Conservation (phyloP, 2,888 invertebrate genomes). For the Operophtera brumata region DNA sequence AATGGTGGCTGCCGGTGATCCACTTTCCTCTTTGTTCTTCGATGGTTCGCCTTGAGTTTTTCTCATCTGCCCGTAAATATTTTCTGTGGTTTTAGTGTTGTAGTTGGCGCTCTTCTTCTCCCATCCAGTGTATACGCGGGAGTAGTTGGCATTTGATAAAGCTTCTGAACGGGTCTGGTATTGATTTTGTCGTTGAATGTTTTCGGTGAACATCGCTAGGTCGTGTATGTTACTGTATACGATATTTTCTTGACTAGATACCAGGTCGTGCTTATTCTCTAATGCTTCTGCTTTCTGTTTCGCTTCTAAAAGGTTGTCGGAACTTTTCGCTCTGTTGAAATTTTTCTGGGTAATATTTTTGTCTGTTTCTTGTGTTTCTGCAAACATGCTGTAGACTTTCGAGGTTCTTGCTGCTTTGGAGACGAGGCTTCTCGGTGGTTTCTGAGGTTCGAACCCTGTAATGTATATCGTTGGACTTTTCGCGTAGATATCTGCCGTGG, state of each 20-base stretch:
- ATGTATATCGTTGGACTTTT: constrained; percentile 75
- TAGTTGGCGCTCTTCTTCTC: constrained; percentile 75
- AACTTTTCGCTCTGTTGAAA: constrained; percentile 74
- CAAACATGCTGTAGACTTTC: constrained; percentile 76
- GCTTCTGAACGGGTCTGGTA: constrained; percentile 63
- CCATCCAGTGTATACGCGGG: constrained; percentile 84
- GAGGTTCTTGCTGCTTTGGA: constrained; percentile 74
- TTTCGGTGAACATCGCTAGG: constrained; percentile 73
- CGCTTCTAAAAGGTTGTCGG: constrained; percentile 71
- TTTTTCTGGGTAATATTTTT: constrained; percentile 64
- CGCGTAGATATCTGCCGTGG: constrained; percentile 65
- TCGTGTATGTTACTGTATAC: constrained; percentile 75
- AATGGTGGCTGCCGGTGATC: constrained; percentile 79
- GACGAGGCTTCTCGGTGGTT: constrained; percentile 73
- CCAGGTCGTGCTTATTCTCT: constrained; percentile 68
- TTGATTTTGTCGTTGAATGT: constrained; percentile 69
- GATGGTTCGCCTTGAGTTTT: constrained; percentile 63
- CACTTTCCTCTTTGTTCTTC: constrained; percentile 64
- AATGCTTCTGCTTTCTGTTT: constrained; percentile 69
- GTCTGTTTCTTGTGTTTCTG: constrained; percentile 65
- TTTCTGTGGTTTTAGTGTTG: constrained; percentile 57
- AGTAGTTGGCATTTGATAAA: constrained; percentile 68
- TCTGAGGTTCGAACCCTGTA: constrained; percentile 75
- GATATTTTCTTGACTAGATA: constrained; percentile 77
- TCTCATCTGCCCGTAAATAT: constrained; percentile 65